phyloP scores from a whole-genome alignment of 1,140 invertebrate genomes.

The Drosophila rhopaloa region DNA sequence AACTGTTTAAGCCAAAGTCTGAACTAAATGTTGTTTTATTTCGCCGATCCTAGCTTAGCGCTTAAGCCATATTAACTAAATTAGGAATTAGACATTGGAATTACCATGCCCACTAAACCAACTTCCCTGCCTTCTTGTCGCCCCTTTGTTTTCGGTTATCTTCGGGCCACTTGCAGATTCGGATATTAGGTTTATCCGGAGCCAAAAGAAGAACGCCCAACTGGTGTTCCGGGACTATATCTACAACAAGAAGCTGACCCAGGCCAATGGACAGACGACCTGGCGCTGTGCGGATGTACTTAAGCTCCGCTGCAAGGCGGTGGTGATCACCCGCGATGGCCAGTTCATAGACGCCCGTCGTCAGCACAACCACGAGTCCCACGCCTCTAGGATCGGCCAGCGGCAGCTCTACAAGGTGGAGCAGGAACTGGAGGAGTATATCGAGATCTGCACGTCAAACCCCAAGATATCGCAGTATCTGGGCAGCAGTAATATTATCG shows the following conservation, averaged over 20 bases:
- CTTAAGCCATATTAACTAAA: constrained; percentile 38
- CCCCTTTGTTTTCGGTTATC: constrained; percentile 15
- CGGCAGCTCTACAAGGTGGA: constrained; percentile 68
- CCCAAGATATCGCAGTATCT: constrained; percentile 73
- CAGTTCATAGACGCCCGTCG: constrained; percentile 61
- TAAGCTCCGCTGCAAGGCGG: constrained; percentile 74
- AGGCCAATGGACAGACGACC: constrained; percentile 78
- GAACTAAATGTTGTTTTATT: constrained; percentile 71
- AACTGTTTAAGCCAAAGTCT: constrained; percentile 50
- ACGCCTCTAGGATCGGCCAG: constrained; percentile 57
- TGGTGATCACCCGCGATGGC: constrained; percentile 72
- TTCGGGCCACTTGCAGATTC: constrained; percentile 22
- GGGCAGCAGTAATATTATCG: constrained; percentile 71
- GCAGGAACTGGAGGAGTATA: constrained; percentile 74
- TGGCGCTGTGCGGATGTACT: constrained; percentile 76
- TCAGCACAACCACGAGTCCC: constrained; percentile 68
- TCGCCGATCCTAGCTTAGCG: constrained; percentile 38
- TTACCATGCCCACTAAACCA: constrained; percentile 20
- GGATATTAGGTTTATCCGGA: constrained; percentile 70
- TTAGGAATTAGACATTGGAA: constrained; percentile 25
- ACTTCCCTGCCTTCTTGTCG: constrained; percentile 31
- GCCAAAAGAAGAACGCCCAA: constrained; percentile 81
- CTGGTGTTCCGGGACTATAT: constrained; percentile 73
- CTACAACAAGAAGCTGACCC: constrained; percentile 80
- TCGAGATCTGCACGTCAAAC: constrained; percentile 74